A percentile compares a stretch with the other conserved stretches of the same genome.
Conservation (phyloP, 2,888 invertebrate genomes). For the Alviniconcha strummeri region DNA sequence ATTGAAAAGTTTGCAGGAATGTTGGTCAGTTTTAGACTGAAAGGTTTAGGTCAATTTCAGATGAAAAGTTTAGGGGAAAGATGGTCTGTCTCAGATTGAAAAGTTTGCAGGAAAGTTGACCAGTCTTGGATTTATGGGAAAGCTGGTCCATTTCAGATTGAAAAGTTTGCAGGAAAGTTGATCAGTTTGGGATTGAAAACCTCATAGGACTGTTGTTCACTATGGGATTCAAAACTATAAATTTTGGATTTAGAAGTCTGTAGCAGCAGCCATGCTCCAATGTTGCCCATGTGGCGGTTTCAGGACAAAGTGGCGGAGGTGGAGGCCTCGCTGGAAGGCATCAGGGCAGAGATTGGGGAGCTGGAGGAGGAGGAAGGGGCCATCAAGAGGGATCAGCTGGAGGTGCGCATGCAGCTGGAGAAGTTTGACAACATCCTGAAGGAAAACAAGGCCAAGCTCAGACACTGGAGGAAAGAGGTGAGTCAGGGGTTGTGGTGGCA, state of each 20-base stretch:
- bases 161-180: too few species aligned
- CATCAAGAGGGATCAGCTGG: slow-evolving; percentile 83
- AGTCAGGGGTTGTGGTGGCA: slow-evolving; percentile 48
- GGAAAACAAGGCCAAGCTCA: slow-evolving; percentile 69
- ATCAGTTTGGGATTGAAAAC: not conserved
- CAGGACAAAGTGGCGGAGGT: slow-evolving; percentile 36
- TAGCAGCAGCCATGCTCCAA: too few species aligned
- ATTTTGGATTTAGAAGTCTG: too few species aligned
- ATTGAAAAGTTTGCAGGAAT: too few species aligned
- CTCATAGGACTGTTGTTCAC: not conserved
- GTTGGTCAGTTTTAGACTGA: too few species aligned
- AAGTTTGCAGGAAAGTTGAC: too few species aligned
- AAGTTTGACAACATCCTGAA: slow-evolving; percentile 69
- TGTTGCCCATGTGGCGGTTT: not conserved
- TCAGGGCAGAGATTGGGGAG: slow-evolving; percentile 58
- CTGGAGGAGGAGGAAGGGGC: slow-evolving; percentile 65
- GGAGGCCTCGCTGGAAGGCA: slow-evolving; percentile 64
- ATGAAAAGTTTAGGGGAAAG: too few species aligned
- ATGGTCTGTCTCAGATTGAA: too few species aligned
- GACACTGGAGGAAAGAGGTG: slow-evolving; percentile 74
- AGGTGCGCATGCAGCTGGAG: slow-evolving; percentile 83
- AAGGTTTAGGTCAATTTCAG: too few species aligned
- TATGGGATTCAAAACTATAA: not conserved
- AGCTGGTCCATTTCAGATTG: too few species aligned
- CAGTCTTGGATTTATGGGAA: too few species aligned